Conservation (phyloP, 2,797 vertebrate species). For the Sphaeramia orbicularis region DNA sequence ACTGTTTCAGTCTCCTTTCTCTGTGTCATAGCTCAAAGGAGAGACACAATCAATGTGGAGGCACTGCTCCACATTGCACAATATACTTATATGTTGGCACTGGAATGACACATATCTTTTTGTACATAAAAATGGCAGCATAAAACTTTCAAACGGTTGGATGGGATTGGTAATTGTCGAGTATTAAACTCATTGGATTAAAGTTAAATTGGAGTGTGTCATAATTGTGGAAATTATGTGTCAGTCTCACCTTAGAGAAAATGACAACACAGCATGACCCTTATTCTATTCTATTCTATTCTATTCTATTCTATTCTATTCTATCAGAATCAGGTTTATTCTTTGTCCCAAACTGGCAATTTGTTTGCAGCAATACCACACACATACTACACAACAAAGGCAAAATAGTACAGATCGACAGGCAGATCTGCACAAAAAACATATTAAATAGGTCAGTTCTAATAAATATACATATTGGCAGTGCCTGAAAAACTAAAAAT, state of each 20-base stretch:
- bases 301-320: too few relatives aligned
- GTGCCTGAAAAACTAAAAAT: too few relatives aligned
- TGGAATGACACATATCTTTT: constrained; percentile 36
- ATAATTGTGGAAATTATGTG: background rate
- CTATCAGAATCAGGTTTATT: too few relatives aligned
- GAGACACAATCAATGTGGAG: constrained; percentile 63
- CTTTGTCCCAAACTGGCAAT: too few relatives aligned
- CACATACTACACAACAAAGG: background rate
- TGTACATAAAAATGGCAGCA: constrained; percentile 26
- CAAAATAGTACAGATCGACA: too few relatives aligned
- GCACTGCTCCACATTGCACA: constrained; percentile 46
- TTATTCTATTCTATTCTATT: too few relatives aligned
- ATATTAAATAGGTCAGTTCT: too few relatives aligned
- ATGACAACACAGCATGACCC: background rate
- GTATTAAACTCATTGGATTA: background rate
- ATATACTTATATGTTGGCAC: constrained; percentile 45
- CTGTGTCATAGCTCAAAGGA: constrained; percentile 61
- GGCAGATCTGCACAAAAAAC: too few relatives aligned
- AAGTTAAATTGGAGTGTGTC: constrained; percentile 18
- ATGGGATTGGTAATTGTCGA: constrained; percentile 25
- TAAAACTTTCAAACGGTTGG: constrained; percentile 14
- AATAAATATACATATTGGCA: too few relatives aligned
- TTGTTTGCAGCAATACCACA: too few relatives aligned
- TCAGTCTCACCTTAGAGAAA: background rate
- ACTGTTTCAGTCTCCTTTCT: constrained; percentile 66